Evolutionary conservation across 1,140 invertebrate genomes (phyloP).

Genomic region (Orchestia grillus): DNA sequence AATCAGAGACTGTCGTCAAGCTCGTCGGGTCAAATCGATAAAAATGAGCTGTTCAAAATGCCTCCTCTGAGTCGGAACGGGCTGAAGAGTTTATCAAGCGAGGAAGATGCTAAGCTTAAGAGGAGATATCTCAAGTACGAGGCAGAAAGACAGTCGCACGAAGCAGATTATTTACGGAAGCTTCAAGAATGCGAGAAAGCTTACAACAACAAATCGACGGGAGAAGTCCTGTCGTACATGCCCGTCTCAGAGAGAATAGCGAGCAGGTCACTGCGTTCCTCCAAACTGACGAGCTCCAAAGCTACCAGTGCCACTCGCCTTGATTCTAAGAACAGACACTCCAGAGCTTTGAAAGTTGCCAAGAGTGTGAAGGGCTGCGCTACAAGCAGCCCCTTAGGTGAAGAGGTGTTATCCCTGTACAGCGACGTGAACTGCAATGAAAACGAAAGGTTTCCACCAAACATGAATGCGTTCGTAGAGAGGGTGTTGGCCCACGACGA

Average conservation of each 20-base stretch:
- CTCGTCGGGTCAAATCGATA: background rate
- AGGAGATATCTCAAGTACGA: background rate
- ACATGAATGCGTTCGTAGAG: slow-evolving; percentile 32
- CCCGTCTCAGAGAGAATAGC: slow-evolving; percentile 27
- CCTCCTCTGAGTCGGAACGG: background rate
- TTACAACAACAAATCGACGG: background rate
- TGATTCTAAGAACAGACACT: background rate
- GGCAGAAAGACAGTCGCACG: background rate
- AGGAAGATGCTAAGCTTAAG: background rate
- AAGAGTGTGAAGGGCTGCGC: background rate
- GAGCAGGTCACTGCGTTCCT: background rate
- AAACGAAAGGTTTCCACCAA: background rate
- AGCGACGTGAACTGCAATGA: background rate
- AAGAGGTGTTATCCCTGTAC: background rate
- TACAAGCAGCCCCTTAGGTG: background rate
- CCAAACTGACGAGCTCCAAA: background rate
- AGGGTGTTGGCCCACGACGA: slow-evolving; percentile 22
- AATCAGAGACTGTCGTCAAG: background rate
- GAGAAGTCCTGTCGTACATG: slow-evolving; percentile 22
- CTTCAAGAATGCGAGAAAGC: slow-evolving; percentile 24
- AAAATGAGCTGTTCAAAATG: background rate
- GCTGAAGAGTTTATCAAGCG: background rate
- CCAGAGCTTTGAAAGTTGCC: background rate
- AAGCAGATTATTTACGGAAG: background rate
- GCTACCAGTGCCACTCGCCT: background rate